Conservation (phyloP, 2,797 vertebrate species). For the Pampus argenteus region DNA sequence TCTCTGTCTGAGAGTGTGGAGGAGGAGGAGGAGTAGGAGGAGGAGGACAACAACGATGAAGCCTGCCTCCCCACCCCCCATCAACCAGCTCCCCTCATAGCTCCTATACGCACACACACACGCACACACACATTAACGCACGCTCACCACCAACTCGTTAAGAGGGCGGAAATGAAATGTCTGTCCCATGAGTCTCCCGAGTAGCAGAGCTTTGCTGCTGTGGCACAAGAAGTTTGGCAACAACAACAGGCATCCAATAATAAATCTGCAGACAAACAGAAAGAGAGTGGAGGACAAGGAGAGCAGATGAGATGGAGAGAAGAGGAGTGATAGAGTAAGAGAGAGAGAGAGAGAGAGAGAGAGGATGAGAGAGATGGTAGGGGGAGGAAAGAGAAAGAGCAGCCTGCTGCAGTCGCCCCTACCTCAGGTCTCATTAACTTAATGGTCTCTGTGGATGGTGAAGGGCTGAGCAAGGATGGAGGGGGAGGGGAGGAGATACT, state of each 20-base stretch:
- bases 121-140: slow-evolving; percentile 54
- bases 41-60: slow-evolving; percentile 62
- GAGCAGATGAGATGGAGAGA: slow-evolving; percentile 53
- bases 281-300: slow-evolving; percentile 22
- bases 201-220: slow-evolving; percentile 68
- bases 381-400: slow-evolving; percentile 41
- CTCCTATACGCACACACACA: slow-evolving; percentile 60
- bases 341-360: slow-evolving; percentile 22
- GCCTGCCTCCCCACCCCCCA: slow-evolving; percentile 31
- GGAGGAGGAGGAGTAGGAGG: slow-evolving; percentile 83
- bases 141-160: slow-evolving; percentile 89
- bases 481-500: neutral
- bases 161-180: slow-evolving; percentile 97
- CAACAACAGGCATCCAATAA: slow-evolving; percentile 51
- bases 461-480: slow-evolving; percentile 60
- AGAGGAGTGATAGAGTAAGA: slow-evolving; percentile 25
- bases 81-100: slow-evolving; percentile 56
- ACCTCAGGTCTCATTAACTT: slow-evolving; percentile 91
- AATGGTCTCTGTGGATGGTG: slow-evolving; percentile 87
- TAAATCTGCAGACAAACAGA: slow-evolving; percentile 42
- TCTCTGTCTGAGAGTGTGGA: slow-evolving; percentile 88
- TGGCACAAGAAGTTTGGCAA: slow-evolving; percentile 67
- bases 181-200: slow-evolving; percentile 82
- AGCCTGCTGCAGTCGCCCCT: slow-evolving; percentile 81
- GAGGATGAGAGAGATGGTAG: slow-evolving; percentile 16